These are phyloP conservation scores for Ciconia maguari DNA, from an alignment of 2,113 vertebrate species.

Conservation along the genomic window DNA sequence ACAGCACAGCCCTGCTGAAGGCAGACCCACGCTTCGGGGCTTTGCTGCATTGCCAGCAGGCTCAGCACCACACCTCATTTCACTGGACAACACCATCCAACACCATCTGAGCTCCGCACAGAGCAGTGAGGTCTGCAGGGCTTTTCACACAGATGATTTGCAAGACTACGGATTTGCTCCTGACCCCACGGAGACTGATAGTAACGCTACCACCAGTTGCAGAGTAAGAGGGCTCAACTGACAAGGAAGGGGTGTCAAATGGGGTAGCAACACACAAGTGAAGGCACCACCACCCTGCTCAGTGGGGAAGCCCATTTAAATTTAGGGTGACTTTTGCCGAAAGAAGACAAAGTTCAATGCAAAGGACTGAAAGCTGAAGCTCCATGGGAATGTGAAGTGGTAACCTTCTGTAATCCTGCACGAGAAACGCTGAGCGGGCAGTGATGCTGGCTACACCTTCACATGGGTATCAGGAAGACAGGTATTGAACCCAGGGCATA, in stretches of 20 bases:
- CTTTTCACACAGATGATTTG: background rate
- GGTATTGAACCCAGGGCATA: background rate
- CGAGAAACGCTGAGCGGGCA: accelerated
- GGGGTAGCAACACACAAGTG: background rate
- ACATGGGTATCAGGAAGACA: background rate
- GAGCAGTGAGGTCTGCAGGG: background rate
- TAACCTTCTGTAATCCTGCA: background rate
- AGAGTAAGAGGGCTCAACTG: background rate
- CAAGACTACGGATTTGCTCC: background rate
- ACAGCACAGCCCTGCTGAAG: accelerated
- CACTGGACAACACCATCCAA: background rate
- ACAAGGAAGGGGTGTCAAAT: background rate
- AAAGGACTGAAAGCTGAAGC: background rate
- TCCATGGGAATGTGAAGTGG: background rate
- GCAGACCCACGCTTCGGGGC: accelerated
- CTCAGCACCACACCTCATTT: background rate
- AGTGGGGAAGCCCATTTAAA: background rate
- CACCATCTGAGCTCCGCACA: accelerated
- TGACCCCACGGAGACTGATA: background rate
- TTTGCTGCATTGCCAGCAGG: background rate
- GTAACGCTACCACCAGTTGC: background rate
- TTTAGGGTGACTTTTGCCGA: background rate
- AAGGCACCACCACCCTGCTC: background rate
- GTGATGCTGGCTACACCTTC: background rate
- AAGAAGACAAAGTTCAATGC: background rate